These are phyloP conservation scores for Caranx ignobilis DNA, from an alignment of 2,113 vertebrate species.

Conservation along the genomic window DNA sequence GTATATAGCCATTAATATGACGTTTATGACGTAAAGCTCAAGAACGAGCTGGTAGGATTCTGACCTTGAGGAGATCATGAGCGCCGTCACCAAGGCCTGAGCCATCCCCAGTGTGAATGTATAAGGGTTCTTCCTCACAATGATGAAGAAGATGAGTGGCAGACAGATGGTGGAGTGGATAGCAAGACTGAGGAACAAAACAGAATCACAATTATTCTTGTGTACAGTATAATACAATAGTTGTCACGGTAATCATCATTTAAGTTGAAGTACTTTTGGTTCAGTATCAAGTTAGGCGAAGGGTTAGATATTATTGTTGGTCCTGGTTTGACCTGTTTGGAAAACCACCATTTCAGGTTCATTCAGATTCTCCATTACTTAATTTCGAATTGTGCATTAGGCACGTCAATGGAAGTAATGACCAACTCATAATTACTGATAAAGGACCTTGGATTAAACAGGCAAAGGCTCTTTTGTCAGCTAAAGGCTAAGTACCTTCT, in stretches of 20 bases:
- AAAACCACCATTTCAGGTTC: no score
- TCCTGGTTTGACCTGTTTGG: no score
- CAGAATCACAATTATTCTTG: background rate
- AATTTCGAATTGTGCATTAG: no score
- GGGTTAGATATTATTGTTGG: no score
- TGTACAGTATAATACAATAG: background rate
- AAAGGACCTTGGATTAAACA: background rate
- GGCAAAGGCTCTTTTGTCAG: background rate
- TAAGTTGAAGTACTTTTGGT: no score
- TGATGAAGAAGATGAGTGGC: conserved; percentile 92
- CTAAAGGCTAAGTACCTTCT: background rate
- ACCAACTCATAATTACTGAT: background rate
- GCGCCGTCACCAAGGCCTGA: conserved; percentile 93
- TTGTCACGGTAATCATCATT: no score
- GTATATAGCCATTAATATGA: no score
- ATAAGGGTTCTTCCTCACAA: conserved; percentile 96
- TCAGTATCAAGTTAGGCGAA: no score
- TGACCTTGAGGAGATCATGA: conserved; percentile 74
- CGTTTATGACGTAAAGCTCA: no score
- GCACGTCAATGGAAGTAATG: background rate
- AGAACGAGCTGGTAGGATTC: background rate
- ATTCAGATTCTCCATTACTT: no score
- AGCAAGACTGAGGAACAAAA: conserved; percentile 86
- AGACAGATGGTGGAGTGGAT: conserved; percentile 91
- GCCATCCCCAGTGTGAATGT: conserved; percentile 94